phyloP scores from a whole-genome alignment of 37 sponge, comb jelly and placozoan species.

The Halichondria panicea region DNA sequence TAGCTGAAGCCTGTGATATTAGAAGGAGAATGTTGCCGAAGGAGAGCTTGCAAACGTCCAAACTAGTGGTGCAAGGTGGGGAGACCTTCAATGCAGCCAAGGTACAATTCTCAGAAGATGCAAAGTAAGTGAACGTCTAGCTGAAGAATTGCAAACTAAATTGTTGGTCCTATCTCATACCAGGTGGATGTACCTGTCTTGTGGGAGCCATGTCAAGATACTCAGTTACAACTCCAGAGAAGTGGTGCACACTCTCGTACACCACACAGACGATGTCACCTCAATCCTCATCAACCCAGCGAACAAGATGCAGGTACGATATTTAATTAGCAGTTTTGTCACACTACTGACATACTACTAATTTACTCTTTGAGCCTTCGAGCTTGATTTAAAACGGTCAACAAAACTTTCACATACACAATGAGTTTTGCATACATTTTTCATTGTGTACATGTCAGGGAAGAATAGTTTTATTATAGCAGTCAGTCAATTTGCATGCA shows the following conservation, averaged over 20 bases:
- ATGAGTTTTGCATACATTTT: neutral
- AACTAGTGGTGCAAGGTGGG: slow-evolving; percentile 16
- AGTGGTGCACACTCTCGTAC: slow-evolving; percentile 37
- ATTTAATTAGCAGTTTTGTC: too few relatives aligned
- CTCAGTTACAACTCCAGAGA: slow-evolving; percentile 35
- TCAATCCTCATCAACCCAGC: slow-evolving; percentile 33
- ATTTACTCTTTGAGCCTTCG: too few relatives aligned
- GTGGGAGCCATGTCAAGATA: slow-evolving; percentile 56
- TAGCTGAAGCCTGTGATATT: too few relatives aligned
- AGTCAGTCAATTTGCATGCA: too few relatives aligned
- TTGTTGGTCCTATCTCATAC: neutral
- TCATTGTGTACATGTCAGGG: too few relatives aligned
- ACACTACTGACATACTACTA: neutral
- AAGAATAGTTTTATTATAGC: too few relatives aligned
- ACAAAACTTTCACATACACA: too few relatives aligned
- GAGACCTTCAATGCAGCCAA: slow-evolving; percentile 19
- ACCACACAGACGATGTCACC: slow-evolving; percentile 47
- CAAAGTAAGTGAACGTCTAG: slow-evolving; percentile 43
- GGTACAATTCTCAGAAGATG: slow-evolving; percentile 46
- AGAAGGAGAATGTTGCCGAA: too few relatives aligned
- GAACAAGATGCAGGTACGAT: slow-evolving; percentile 48
- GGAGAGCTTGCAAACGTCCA: neutral
- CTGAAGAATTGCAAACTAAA: neutral
- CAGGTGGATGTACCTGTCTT: slow-evolving; percentile 58
- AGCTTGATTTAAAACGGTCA: too few relatives aligned